Evolutionary conservation across 2,113 vertebrate genomes (phyloP).

Genomic region (Vimba vimba): DNA sequence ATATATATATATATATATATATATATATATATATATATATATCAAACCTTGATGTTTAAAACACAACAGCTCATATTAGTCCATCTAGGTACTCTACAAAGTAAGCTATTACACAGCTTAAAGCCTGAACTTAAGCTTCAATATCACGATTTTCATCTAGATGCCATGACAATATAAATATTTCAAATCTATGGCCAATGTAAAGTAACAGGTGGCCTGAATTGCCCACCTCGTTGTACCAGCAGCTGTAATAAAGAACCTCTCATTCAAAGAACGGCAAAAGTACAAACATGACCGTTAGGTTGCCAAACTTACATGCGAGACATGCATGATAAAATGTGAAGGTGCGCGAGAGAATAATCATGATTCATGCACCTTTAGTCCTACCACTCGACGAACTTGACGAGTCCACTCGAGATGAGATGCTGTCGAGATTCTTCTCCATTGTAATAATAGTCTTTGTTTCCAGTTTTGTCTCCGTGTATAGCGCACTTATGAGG

Average conservation of each 20-base stretch:
- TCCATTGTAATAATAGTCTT: slow-evolving; percentile 71
- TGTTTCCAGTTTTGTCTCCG: background rate
- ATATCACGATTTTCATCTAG: background rate
- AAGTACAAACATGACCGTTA: slow-evolving; percentile 61
- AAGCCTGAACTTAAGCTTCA: background rate
- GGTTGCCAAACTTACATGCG: background rate
- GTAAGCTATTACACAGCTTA: background rate
- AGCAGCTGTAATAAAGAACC: background rate
- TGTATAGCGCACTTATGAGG: background rate
- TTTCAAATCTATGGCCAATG: background rate
- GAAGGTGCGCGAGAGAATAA: background rate
- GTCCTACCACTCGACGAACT: slow-evolving; percentile 88
- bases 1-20: too few species aligned
- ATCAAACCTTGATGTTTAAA: background rate
- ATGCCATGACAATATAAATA: background rate
- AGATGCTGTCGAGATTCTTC: slow-evolving; percentile 82
- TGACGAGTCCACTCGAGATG: slow-evolving; percentile 83
- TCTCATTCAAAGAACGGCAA: slow-evolving; percentile 68
- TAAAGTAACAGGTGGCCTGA: background rate
- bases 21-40: background rate
- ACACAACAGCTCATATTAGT: background rate
- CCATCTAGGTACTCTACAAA: background rate
- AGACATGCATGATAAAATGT: background rate
- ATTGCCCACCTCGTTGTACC: background rate
- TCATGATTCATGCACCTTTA: slow-evolving; percentile 58